phyloP scores from a whole-genome alignment of 2,888 invertebrate genomes.

The Elysia crispata region DNA sequence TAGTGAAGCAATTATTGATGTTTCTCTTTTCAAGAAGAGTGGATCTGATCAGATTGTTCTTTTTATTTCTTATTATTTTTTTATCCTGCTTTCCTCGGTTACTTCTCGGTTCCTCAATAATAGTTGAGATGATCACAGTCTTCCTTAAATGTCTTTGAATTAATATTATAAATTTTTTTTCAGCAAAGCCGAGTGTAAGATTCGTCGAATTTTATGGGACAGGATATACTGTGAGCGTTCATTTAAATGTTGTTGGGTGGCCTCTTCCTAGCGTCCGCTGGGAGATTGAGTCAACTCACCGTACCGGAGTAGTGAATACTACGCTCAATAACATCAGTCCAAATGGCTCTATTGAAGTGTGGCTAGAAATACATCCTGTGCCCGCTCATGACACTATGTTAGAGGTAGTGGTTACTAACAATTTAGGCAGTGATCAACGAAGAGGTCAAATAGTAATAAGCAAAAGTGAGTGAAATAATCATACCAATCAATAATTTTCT shows the following conservation, averaged over 20 bases:
- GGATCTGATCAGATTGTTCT: too few species aligned
- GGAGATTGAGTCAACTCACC: conserved; percentile 24
- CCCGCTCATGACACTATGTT: conserved; percentile 51
- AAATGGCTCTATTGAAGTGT: conserved; percentile 1
- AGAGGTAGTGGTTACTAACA: conserved; percentile 1
- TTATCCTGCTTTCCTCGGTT: too few species aligned
- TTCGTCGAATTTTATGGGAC: not conserved
- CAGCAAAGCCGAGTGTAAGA: not conserved
- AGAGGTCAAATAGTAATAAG: not conserved
- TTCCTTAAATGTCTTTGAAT: too few species aligned
- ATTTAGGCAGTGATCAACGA: not conserved
- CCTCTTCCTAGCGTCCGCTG: conserved; percentile 45
- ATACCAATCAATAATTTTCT: too few species aligned
- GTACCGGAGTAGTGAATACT: not conserved
- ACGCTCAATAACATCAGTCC: not conserved
- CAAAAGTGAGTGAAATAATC: too few species aligned
- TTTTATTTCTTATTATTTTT: too few species aligned
- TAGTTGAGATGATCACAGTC: too few species aligned
- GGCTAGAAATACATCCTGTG: not conserved
- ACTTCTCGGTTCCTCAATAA: too few species aligned
- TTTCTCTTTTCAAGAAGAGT: too few species aligned
- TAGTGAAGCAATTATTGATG: too few species aligned
- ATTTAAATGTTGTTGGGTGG: conserved; percentile 23
- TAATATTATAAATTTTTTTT: too few species aligned
- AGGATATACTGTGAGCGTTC: not conserved